A percentile compares a stretch with the other conserved stretches of the same genome.
Conservation (phyloP, 2,888 invertebrate species). For the Pediacus dermestoides region DNA sequence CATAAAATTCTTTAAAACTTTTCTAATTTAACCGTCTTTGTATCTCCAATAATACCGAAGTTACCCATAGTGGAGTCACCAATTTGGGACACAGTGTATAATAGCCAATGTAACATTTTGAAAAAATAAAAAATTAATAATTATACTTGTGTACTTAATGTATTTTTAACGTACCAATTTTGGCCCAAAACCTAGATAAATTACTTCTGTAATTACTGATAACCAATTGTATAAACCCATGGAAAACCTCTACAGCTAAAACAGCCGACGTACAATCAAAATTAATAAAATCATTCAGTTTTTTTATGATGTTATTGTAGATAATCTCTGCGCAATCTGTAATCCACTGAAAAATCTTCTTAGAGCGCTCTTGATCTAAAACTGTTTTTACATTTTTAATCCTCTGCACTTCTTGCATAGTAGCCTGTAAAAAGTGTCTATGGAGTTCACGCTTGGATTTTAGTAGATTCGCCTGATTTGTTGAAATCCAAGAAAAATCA, state of each 20-base stretch:
- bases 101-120: no score
- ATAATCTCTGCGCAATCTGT: no score
- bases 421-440: slow-evolving; percentile 54
- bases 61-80: no score
- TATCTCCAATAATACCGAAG: no score
- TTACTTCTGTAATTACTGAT: slow-evolving; percentile 43
- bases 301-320: slow-evolving; percentile 50
- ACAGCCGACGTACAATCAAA: slow-evolving; percentile 57
- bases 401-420: slow-evolving; percentile 46
- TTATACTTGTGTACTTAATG: no score
- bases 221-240: slow-evolving; percentile 48
- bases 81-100: no score
- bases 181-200: slow-evolving; percentile 47
- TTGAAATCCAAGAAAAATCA: slow-evolving; percentile 54
- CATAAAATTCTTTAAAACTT: no score
- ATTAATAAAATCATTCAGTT: slow-evolving; percentile 55
- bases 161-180: slow-evolving; percentile 41
- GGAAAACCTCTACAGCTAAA: slow-evolving; percentile 59
- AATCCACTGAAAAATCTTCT: no score
- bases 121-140: no score
- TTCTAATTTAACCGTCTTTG: no score
- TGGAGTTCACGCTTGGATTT: slow-evolving; percentile 57
- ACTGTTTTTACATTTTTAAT: slow-evolving; percentile 45
- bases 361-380: no score
- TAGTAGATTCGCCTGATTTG: slow-evolving; percentile 53